These are phyloP conservation scores for Phortica okadai DNA, from an alignment of 2,888 invertebrate species.

Conservation along the genomic window DNA sequence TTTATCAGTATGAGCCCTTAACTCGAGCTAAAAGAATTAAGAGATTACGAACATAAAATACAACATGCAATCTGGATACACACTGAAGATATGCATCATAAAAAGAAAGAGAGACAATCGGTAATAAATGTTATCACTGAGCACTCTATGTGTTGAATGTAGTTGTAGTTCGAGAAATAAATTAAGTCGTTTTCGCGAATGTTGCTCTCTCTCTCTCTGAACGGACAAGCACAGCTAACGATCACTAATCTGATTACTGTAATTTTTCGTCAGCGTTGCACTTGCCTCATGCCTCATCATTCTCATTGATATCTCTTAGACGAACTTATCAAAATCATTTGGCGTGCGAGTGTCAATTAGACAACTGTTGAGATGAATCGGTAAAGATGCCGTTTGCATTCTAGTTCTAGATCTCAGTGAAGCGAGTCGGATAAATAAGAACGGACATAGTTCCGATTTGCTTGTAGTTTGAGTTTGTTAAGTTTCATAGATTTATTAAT, in stretches of 20 bases:
- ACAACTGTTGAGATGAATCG: slow-evolving; percentile 38
- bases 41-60: too few relatives aligned
- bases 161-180: background rate
- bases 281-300: background rate
- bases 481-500: background rate
- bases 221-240: slow-evolving; percentile 21
- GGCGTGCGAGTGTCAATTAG: slow-evolving; percentile 47
- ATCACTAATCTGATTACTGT: slow-evolving; percentile 20
- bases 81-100: too few relatives aligned
- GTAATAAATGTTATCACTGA: too few relatives aligned
- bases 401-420: slow-evolving; percentile 40
- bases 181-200: background rate
- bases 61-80: too few relatives aligned
- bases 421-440: background rate
- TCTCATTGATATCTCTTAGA: slow-evolving; percentile 4
- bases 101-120: too few relatives aligned
- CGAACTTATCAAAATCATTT: slow-evolving; percentile 60
- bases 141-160: background rate
- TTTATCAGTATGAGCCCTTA: too few relatives aligned
- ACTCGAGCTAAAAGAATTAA: too few relatives aligned
- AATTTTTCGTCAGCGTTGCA: background rate
- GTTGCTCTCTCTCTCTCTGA: background rate
- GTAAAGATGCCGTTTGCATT: slow-evolving; percentile 42
- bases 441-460: background rate
- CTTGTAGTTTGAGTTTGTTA: background rate